Evolutionary conservation across 2,797 vertebrate genomes (phyloP).

Genomic region (Ctenopoma kingsleyae): DNA sequence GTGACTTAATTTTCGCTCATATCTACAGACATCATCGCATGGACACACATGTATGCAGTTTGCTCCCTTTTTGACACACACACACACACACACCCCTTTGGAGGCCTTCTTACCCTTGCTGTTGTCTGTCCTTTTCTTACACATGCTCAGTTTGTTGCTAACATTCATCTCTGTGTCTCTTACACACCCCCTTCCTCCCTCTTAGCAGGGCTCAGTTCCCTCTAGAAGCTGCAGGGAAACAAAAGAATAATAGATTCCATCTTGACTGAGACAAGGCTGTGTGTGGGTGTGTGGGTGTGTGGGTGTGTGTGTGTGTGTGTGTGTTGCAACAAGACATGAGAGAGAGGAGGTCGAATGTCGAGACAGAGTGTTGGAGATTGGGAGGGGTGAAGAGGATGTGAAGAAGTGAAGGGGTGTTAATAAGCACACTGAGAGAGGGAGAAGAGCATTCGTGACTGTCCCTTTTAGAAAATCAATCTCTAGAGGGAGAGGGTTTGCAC

Average conservation of each 20-base stretch:
- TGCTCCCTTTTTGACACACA: background rate
- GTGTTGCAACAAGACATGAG: slow-evolving; percentile 22
- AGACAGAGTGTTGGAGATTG: slow-evolving; percentile 37
- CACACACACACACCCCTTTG: background rate
- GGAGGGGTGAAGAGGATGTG: slow-evolving; percentile 44
- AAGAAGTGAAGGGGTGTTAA: slow-evolving; percentile 62
- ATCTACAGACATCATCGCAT: slow-evolving; percentile 28
- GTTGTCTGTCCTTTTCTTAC: slow-evolving; percentile 18
- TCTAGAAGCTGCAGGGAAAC: slow-evolving; percentile 71
- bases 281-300: slow-evolving; percentile 7
- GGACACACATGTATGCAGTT: slow-evolving; percentile 6
- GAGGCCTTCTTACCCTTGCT: slow-evolving; percentile 1
- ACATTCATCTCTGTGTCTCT: slow-evolving; percentile 24
- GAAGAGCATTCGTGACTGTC: slow-evolving; percentile 40
- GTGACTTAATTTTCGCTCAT: slow-evolving; percentile 30
- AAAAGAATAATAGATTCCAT: slow-evolving; percentile 77
- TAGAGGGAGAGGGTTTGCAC: slow-evolving; percentile 53
- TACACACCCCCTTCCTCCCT: slow-evolving; percentile 10
- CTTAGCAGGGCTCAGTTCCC: slow-evolving; percentile 44
- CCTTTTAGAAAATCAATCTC: slow-evolving; percentile 51
- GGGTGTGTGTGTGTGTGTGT: background rate
- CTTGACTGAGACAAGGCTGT: slow-evolving; percentile 55
- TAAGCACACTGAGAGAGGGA: slow-evolving; percentile 13
- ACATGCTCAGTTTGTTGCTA: slow-evolving; percentile 17
- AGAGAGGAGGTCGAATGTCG: slow-evolving; percentile 39